Evolutionary conservation across 1,140 invertebrate species (phyloP), one percentile per base, ranked within the genome.

Genomic region (Lasaia peninsularis): DNA sequence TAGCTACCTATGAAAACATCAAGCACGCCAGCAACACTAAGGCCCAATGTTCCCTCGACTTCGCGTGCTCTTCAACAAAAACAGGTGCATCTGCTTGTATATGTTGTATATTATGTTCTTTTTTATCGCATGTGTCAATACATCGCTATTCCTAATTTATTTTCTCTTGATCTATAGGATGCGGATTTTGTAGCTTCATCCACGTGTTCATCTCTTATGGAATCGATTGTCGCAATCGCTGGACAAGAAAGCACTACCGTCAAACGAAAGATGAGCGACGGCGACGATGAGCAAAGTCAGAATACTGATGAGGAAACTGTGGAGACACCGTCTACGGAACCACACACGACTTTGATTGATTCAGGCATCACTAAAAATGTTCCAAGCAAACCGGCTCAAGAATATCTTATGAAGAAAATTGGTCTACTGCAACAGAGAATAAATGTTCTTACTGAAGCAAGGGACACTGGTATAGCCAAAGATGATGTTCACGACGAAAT

Each of bases 101-200:
- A 56, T 50, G 40, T 56, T 56, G 55, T 56, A 49, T 49, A 49
- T 49, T 56, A 56, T 49, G 40, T 49, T 55, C 21, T 55, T 49
- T 56, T 56, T 56, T 56, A 56, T 56, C 40, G 28, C 55, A 56
- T 56, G 44, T 56, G 55, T 56, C 55, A 56, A 56, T 49, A 56
- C 34, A 55, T 55, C 10, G 18, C 55, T 56, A 56, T 49, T 56
- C 55, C 16, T 18, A 56, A 56, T 56, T 56, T 18, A 55, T 55
- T 55, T 55, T 55, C 34, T 55, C 53, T 55, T 55, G 34, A 21
- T 55, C 35, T 55, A 40, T 49, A 49, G 44, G 40, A 56, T 56
- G 6, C 55, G 40, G 55, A 56, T 56, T 11, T 50, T 55, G 52
- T 55, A 55, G 52, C 52, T 40, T 44, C 18, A 56, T 33, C 40